Percentiles rank a stretch among this genome's conserved stretches.
phyloP scores from a whole-genome alignment of 2,888 invertebrate genomes.

The Matsumyia berberina region DNA sequence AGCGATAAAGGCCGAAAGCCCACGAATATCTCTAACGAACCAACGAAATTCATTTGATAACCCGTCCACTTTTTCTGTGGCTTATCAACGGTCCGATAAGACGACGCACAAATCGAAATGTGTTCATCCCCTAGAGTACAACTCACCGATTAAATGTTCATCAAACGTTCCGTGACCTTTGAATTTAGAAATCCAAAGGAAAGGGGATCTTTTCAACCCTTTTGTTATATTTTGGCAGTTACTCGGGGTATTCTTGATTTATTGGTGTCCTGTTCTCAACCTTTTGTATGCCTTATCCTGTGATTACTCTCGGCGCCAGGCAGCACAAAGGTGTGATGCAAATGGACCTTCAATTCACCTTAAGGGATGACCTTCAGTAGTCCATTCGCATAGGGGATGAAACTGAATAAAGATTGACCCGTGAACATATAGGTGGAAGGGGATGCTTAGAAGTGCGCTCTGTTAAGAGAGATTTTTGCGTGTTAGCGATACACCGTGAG shows the following conservation, averaged over 20 bases:
- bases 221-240: slow-evolving; percentile 51
- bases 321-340: slow-evolving; percentile 73
- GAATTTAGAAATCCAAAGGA: slow-evolving; percentile 20
- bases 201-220: slow-evolving; percentile 40
- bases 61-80: no score
- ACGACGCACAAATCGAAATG: slow-evolving; percentile 2
- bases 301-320: slow-evolving; percentile 34
- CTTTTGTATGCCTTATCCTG: slow-evolving; percentile 52
- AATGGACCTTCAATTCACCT: slow-evolving; percentile 68
- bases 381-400: slow-evolving; percentile 48
- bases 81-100: background rate
- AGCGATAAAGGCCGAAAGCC: no score
- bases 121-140: slow-evolving; percentile 13
- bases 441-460: slow-evolving; percentile 62
- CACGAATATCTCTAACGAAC: no score
- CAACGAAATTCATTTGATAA: no score
- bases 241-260: slow-evolving; percentile 63
- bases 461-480: slow-evolving; percentile 59
- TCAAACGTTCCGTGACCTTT: slow-evolving; percentile 50
- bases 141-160: slow-evolving; percentile 9
- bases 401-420: slow-evolving; percentile 74
- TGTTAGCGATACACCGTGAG: slow-evolving; percentile 71
- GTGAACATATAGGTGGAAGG: slow-evolving; percentile 19
- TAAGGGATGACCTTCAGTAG: slow-evolving; percentile 69
- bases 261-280: slow-evolving; percentile 74